Conservation (phyloP, 2,113 vertebrate species). For the Pitta sordida region DNA sequence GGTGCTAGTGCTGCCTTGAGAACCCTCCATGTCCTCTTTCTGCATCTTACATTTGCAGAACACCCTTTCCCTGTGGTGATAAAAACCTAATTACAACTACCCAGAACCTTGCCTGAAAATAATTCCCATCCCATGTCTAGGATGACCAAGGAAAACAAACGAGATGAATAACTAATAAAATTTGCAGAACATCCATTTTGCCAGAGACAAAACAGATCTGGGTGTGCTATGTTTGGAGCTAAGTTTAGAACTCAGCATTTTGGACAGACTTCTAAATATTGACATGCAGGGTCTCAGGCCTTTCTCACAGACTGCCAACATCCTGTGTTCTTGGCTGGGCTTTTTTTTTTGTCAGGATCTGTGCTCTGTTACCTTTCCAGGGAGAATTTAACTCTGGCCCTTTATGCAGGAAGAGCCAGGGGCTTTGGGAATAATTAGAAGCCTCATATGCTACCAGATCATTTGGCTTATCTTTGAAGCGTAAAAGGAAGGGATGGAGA, state of each 20-base stretch:
- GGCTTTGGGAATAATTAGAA: not conserved
- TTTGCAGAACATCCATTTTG: not conserved
- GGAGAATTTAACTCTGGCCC: not conserved
- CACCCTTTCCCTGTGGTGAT: not conserved
- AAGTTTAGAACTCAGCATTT: not conserved
- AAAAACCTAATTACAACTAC: not conserved
- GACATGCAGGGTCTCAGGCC: not conserved
- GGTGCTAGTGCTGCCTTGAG: not conserved
- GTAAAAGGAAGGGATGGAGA: not conserved
- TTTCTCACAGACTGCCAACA: slow-evolving; percentile 14
- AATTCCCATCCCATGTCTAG: not conserved
- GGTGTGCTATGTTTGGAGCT: not conserved
- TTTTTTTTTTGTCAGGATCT: not conserved
- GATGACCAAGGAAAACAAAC: slow-evolving; percentile 29
- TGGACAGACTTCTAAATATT: slow-evolving; percentile 1
- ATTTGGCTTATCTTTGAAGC: not conserved
- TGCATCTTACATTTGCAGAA: not conserved
- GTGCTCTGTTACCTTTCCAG: slow-evolving; percentile 29
- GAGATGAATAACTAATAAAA: not conserved
- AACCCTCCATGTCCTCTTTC: not conserved
- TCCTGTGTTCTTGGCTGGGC: not conserved
- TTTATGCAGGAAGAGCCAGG: not conserved
- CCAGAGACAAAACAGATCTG: slow-evolving; percentile 25
- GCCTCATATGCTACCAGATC: not conserved
- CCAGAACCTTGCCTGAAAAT: not conserved